These are phyloP conservation scores for Adelges cooleyi DNA, from an alignment of 1,140 invertebrate genomes.

Conservation along the genomic window DNA sequence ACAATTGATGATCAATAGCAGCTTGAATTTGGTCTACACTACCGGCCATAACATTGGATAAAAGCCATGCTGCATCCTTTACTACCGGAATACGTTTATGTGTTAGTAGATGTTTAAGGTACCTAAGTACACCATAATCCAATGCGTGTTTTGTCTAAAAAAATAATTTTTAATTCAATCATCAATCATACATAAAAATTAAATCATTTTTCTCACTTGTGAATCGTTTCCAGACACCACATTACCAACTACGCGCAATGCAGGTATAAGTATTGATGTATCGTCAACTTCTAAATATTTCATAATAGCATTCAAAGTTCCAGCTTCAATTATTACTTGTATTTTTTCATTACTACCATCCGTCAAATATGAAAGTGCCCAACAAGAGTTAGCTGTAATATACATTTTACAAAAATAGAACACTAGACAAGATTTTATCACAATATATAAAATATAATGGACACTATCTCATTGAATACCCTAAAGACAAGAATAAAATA, in stretches of 20 bases:
- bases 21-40: slow-evolving; percentile 60
- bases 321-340: slow-evolving; percentile 60
- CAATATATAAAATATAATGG: neutral
- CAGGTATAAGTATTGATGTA: slow-evolving; percentile 72
- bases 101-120: slow-evolving; percentile 58
- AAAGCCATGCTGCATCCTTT: slow-evolving; percentile 73
- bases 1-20: slow-evolving; percentile 57
- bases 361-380: slow-evolving; percentile 92
- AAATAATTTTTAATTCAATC: neutral
- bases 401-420: neutral
- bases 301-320: slow-evolving; percentile 64
- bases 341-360: slow-evolving; percentile 91
- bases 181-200: neutral
- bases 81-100: slow-evolving; percentile 67
- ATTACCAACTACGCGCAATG: slow-evolving; percentile 75
- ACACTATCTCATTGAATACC: too few species aligned
- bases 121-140: slow-evolving; percentile 58
- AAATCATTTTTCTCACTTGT: slow-evolving; percentile 43
- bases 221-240: slow-evolving; percentile 72
- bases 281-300: slow-evolving; percentile 58
- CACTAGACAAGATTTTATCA: neutral
- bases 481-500: too few species aligned
- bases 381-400: slow-evolving; percentile 74
- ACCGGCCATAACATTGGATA: slow-evolving; percentile 73
- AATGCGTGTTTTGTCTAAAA: slow-evolving; percentile 83